phyloP scores from a whole-genome alignment of 2,888 invertebrate species.

The Athetis lepigone region DNA sequence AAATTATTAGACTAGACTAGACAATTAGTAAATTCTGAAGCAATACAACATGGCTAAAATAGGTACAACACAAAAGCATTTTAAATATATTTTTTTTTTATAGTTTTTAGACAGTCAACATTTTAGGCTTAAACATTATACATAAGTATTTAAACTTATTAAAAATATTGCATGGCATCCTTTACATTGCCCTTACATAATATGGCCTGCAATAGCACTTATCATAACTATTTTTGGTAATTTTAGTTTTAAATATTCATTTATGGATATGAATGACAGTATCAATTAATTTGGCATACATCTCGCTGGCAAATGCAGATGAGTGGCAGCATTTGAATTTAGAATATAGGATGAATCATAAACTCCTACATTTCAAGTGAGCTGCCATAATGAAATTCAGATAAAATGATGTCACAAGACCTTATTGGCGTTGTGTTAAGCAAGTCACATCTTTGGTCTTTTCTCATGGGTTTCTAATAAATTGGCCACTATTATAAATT shows the following conservation, averaged over 20 bases:
- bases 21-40: slow-evolving; percentile 26
- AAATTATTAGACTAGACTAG: slow-evolving; percentile 39
- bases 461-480: slow-evolving; percentile 8
- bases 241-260: slow-evolving; percentile 7
- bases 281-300: slow-evolving; percentile 32
- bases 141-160: slow-evolving; percentile 26
- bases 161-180: slow-evolving; percentile 43
- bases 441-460: slow-evolving; percentile 34
- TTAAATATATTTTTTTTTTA: slow-evolving; percentile 8
- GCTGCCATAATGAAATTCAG: slow-evolving; percentile 34
- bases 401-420: slow-evolving; percentile 38
- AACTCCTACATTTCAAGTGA: slow-evolving; percentile 20
- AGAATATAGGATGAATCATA: slow-evolving; percentile 25
- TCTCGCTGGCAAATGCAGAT: slow-evolving; percentile 13
- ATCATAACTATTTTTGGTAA: slow-evolving; percentile 8
- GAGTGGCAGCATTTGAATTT: slow-evolving; percentile 1
- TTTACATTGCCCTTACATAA: slow-evolving; percentile 29
- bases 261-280: neutral
- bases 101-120: slow-evolving; percentile 17
- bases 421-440: slow-evolving; percentile 11
- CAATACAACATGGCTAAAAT: slow-evolving; percentile 27
- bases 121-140: slow-evolving; percentile 22
- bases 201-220: slow-evolving; percentile 46
- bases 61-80: slow-evolving; percentile 51
- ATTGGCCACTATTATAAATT: slow-evolving; percentile 17